Evolutionary conservation across 2,113 vertebrate genomes (phyloP).

Genomic region (Chaetodon trifascialis): DNA sequence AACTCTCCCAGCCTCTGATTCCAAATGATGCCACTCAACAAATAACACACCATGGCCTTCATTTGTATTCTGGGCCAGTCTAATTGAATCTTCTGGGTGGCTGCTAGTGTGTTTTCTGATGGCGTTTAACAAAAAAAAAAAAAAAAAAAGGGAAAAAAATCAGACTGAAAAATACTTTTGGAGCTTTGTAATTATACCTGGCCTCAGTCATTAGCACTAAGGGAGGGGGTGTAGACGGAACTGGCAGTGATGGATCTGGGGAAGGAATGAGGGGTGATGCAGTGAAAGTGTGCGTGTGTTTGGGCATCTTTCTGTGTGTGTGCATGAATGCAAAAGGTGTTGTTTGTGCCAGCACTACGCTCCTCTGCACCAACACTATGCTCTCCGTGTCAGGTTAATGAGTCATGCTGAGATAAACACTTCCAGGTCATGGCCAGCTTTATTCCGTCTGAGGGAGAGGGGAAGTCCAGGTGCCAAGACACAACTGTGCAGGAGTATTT

Average conservation of each 20-base stretch:
- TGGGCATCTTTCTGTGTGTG: constrained; percentile 50
- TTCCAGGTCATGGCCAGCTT: constrained; percentile 74
- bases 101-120: constrained; percentile 43
- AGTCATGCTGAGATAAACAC: constrained; percentile 78
- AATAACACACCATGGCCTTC: constrained; percentile 34
- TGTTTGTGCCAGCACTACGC: constrained; percentile 69
- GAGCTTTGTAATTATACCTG: constrained; percentile 64
- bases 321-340: constrained; percentile 45
- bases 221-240: constrained; percentile 55
- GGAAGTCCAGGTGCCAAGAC: constrained; percentile 65
- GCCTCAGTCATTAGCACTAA: constrained; percentile 63
- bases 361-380: constrained; percentile 64
- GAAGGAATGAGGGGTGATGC: constrained; percentile 51
- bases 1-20: constrained; percentile 32
- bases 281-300: constrained; percentile 39
- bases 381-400: constrained; percentile 78
- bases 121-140: constrained; percentile 1
- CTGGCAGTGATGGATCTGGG: constrained; percentile 76
- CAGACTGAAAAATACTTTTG: constrained; percentile 47
- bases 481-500: constrained; percentile 46
- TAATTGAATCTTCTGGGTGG: constrained; percentile 43
- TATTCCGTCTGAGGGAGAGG: constrained; percentile 52
- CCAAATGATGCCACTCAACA: constrained; percentile 41
- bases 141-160: not conserved
- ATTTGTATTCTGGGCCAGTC: constrained; percentile 57